phyloP scores from a whole-genome alignment of 2,888 invertebrate species.

The Metallyticus violacea region DNA sequence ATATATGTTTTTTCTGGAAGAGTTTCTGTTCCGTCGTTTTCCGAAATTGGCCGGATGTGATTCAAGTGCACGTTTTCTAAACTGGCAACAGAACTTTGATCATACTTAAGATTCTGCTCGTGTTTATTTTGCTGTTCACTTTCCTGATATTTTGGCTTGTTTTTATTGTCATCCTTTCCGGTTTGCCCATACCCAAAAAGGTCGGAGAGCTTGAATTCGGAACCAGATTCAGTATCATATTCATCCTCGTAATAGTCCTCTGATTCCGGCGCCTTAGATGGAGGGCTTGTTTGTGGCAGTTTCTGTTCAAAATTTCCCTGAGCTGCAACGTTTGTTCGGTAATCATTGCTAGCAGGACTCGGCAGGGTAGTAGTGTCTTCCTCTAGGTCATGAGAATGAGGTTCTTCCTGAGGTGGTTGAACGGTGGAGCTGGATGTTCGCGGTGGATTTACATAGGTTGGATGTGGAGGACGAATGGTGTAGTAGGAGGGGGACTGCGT shows the following conservation, averaged over 20 bases:
- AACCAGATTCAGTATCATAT: neutral
- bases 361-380: neutral
- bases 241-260: neutral
- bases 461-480: conserved; percentile 33
- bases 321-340: neutral
- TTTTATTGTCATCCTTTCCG: neutral
- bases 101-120: neutral
- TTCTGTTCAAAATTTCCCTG: neutral
- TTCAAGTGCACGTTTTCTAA: neutral
- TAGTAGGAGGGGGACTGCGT: conserved; percentile 35
- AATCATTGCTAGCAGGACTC: neutral
- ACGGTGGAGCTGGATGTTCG: neutral
- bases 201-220: neutral
- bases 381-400: neutral
- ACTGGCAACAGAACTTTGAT: neutral
- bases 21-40: neutral
- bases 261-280: neutral
- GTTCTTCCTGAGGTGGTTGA: neutral
- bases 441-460: conserved; percentile 3
- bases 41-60: neutral
- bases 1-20: neutral
- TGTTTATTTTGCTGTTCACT: neutral
- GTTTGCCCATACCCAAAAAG: neutral
- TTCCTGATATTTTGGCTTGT: neutral
- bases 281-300: neutral